Percentiles rank a stretch among this genome's conserved stretches.
phyloP scores from a whole-genome alignment of 1,140 invertebrate species.

The Meloidogyne floridensis region DNA sequence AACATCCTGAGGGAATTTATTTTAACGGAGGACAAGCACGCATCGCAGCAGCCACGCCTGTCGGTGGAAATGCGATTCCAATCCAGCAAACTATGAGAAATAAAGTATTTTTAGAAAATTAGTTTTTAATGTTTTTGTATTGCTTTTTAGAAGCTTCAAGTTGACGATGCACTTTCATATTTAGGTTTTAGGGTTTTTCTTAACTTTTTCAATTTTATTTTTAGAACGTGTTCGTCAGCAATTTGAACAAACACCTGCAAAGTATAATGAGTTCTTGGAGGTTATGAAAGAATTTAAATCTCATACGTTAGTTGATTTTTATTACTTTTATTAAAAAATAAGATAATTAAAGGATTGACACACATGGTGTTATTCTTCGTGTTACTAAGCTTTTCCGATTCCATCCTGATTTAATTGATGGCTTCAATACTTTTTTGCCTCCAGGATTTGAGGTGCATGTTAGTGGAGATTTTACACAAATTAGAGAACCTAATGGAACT shows the following conservation, averaged over 20 bases:
- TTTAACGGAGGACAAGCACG: conserved; percentile 7
- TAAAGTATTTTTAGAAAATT: conserved; percentile 18
- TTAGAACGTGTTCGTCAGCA: conserved; percentile 93
- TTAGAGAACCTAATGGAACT: conserved; percentile 48
- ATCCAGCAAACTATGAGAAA: conserved; percentile 27
- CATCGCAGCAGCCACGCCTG: neutral
- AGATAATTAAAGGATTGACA: conserved; percentile 78
- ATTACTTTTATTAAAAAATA: conserved; percentile 15
- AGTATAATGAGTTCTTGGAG: conserved; percentile 98
- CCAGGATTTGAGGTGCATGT: conserved; percentile 50
- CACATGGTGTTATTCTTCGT: conserved; percentile 92
- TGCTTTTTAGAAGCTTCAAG: conserved; percentile 70
- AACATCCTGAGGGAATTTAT: neutral
- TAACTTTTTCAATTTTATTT: neutral
- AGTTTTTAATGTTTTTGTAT: neutral
- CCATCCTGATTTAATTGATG: conserved; percentile 94
- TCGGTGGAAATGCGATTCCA: neutral
- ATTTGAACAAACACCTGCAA: conserved; percentile 94
- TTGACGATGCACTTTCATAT: conserved; percentile 96
- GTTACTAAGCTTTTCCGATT: conserved; percentile 95
- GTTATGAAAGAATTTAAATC: conserved; percentile 99
- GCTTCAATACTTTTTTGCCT: conserved; percentile 98
- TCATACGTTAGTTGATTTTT: conserved; percentile 74
- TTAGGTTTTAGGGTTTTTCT: conserved; percentile 67
- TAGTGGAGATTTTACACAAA: conserved; percentile 36